Base-by-base conservation (phyloP, 2,888 invertebrate species). In the Agrotis puta region DNA sequence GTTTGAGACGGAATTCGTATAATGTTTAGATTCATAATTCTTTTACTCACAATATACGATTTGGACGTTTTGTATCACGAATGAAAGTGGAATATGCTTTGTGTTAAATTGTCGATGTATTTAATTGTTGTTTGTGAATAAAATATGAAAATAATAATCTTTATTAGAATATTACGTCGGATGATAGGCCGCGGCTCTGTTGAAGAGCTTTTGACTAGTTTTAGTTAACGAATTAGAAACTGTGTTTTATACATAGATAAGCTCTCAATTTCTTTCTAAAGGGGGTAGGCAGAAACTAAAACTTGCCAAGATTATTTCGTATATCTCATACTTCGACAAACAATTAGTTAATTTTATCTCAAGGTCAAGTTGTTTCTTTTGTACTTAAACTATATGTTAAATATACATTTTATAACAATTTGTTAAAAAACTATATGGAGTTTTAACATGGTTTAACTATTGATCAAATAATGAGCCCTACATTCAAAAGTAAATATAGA, bases 171-270 rank as follows among this genome's bases (percentile, higher is more conserved):
- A 50, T 56, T 3, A 22, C 33, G 39, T 56, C 56, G 50, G 47
- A 45, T 43, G n/a, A 20, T 56, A 54, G 43, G 54, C 24, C 33
- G 47, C 50, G 56, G 39, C 48, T 57, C 71, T 70, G 27, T 51
- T 20, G 27, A 27, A 47, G 14, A 78, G 71, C 62, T 78, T 70
- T 50, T 13, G 39, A 53, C 16, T 57, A 76, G 48, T 56, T 51
- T 39, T 45, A 51, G 27, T 48, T 54, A 45, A 65, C 6, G 18
- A 50, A 33, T 51, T 39, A 56, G 39, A 43, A 58, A 58, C 20
- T 57, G 39, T 56, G 24, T 20, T 22, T 39, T 27, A 43, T 48
- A 33, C n/a, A 47, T 70, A 39, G n/a, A 39, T 48, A 18, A 48
- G 70, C 14, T 69, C 22, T 20, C 0, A 53, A 18, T 3, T 18